phyloP scores from a whole-genome alignment of 2,113 vertebrate species.

The Oryctolagus cuniculus region mOryCun1.1 NC_091432.1:192487001-192487500 shows the following conservation, averaged over 20 bases:
- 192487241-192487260: background rate
- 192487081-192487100: background rate
- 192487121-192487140: background rate
- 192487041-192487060: background rate
- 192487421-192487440: background rate
- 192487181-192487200: background rate
- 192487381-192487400: background rate
- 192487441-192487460: background rate
- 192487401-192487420: background rate
- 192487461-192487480: background rate
- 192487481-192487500: background rate
- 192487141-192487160: background rate
- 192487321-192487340: background rate
- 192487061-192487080: conserved; percentile 18
- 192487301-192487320: background rate
- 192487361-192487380: background rate
- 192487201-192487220: background rate
- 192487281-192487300: background rate
- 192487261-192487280: background rate
- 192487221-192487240: background rate
- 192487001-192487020: background rate
- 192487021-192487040: background rate
- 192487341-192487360: background rate
- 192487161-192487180: background rate
- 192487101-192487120: background rate